A percentile compares a stretch with the other conserved stretches of the same genome.
These are phyloP conservation scores for Lottia gigantea DNA, from an alignment of 2,888 invertebrate species.

Conservation along the genomic window DNA sequence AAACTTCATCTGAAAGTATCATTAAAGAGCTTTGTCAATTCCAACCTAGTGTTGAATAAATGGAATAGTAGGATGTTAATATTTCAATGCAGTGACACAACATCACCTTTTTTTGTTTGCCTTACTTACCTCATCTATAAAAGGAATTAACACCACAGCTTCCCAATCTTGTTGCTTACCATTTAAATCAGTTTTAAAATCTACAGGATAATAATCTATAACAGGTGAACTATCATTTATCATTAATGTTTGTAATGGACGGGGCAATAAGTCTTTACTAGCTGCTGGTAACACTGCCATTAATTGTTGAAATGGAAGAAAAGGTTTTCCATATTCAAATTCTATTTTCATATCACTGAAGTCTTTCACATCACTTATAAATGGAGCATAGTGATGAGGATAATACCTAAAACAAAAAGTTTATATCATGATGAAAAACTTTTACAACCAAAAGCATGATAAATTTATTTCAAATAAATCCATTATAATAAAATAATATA, in stretches of 20 bases:
- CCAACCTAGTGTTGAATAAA: no score
- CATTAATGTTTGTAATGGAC: slow-evolving; percentile 91
- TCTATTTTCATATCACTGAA: slow-evolving; percentile 80
- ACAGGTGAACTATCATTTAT: slow-evolving; percentile 88
- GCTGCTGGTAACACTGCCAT: slow-evolving; percentile 99
- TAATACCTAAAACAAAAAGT: slow-evolving; percentile 72
- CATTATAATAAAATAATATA: no score
- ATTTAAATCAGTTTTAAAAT: slow-evolving; percentile 96
- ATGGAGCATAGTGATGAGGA: slow-evolving; percentile 97
- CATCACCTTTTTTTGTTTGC: no score
- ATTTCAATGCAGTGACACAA: no score
- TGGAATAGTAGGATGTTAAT: no score
- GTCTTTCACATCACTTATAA: slow-evolving; percentile 89
- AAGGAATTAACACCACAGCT: slow-evolving; percentile 96
- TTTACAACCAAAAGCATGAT: no score
- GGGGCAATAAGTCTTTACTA: slow-evolving; percentile 91
- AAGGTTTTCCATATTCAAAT: slow-evolving; percentile 87
- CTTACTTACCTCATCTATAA: slow-evolving; percentile 84
- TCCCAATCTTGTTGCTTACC: slow-evolving; percentile 99
- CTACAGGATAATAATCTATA: slow-evolving; percentile 97
- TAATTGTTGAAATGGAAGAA: slow-evolving; percentile 92
- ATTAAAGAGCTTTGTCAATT: no score
- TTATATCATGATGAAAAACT: no score
- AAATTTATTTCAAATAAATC: no score
- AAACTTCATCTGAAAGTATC: no score